These are phyloP conservation scores for Chrysopilus asiliformis DNA, from an alignment of 2,888 invertebrate genomes.

Conservation along the genomic window DNA sequence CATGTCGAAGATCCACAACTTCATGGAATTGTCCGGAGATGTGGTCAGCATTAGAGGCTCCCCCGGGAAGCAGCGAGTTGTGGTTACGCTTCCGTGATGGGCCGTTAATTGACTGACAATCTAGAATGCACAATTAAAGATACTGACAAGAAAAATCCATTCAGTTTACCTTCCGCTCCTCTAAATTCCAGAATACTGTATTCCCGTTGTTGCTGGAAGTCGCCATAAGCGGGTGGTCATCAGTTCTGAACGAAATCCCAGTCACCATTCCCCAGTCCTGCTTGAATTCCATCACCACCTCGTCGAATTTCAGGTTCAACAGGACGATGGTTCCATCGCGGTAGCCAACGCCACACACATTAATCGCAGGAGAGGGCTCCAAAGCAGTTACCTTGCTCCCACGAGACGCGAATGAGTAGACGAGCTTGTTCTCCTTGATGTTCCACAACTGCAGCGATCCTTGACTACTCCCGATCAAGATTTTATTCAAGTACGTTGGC, in stretches of 20 bases:
- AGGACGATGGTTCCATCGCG: constrained; percentile 68
- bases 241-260: constrained; percentile 72
- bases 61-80: constrained; percentile 68
- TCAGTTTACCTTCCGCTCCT: constrained; percentile 45
- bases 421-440: constrained; percentile 57
- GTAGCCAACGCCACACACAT: constrained; percentile 82
- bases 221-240: constrained; percentile 74
- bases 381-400: constrained; percentile 53
- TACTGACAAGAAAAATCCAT: neutral
- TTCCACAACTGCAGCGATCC: constrained; percentile 86
- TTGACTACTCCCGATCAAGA: constrained; percentile 74
- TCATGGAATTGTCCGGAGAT: constrained; percentile 86
- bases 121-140: constrained; percentile 14
- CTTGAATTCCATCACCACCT: constrained; percentile 65
- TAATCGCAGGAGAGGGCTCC: constrained; percentile 82
- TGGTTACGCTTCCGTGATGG: constrained; percentile 62
- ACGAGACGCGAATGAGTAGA: constrained; percentile 71
- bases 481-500: constrained; percentile 86
- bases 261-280: constrained; percentile 90
- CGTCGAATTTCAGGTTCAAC: constrained; percentile 77
- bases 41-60: constrained; percentile 86
- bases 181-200: constrained; percentile 88
- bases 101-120: constrained; percentile 72
- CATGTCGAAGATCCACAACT: constrained; percentile 84
- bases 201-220: constrained; percentile 72